Percentiles rank a stretch among this genome's conserved stretches.
These are phyloP conservation scores for Megaceryle torquata DNA, from an alignment of 2,113 vertebrate species.

Conservation along the genomic window DNA sequence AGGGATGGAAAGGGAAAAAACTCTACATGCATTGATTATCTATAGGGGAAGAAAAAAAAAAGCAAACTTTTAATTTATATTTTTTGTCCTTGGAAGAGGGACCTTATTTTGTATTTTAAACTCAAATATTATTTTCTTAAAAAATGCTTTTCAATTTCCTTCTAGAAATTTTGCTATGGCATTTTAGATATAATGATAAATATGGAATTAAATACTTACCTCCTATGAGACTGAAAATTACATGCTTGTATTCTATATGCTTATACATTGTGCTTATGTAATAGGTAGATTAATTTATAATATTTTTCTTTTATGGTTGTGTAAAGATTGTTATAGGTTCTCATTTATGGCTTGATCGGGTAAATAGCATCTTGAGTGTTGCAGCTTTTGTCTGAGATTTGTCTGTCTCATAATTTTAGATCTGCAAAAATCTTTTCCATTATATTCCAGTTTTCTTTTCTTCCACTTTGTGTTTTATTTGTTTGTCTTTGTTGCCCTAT, in stretches of 20 bases:
- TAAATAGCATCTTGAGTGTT: background rate
- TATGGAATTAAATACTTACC: background rate
- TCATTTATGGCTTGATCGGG: background rate
- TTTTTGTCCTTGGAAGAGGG: background rate
- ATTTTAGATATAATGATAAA: background rate
- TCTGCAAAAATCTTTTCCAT: background rate
- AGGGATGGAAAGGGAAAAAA: background rate
- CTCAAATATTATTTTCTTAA: too few species aligned
- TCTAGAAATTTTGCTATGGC: background rate
- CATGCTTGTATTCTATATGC: background rate
- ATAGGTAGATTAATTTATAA: background rate
- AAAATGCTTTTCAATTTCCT: background rate
- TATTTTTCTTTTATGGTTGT: background rate
- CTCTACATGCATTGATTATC: background rate
- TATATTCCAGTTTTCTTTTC: background rate
- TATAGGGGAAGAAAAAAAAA: background rate
- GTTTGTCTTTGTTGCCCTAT: background rate
- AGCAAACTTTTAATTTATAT: background rate
- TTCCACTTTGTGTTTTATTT: background rate
- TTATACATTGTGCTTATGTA: background rate
- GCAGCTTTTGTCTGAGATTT: background rate
- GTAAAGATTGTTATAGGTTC: background rate
- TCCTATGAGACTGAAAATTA: background rate
- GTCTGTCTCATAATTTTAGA: background rate
- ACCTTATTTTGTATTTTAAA: background rate